phyloP scores from a whole-genome alignment of 2,113 vertebrate genomes.

The Lepisosteus oculatus region DNA sequence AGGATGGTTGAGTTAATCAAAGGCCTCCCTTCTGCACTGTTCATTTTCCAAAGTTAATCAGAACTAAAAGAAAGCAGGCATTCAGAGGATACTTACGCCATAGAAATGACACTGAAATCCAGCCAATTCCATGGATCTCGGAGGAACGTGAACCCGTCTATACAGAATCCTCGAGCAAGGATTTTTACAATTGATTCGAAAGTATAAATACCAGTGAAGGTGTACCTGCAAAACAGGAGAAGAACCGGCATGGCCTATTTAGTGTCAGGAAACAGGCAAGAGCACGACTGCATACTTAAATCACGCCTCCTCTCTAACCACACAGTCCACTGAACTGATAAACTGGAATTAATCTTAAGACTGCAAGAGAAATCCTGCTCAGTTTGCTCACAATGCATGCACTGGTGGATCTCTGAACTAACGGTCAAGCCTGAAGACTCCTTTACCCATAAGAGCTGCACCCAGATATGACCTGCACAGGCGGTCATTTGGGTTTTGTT shows the following conservation, averaged over 20 bases:
- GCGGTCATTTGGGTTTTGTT: no score
- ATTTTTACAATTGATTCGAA: constrained; percentile 98
- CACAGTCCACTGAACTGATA: no score
- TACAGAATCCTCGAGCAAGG: constrained; percentile 92
- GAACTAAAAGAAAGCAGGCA: not conserved
- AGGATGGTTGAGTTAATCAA: no score
- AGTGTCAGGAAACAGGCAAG: not conserved
- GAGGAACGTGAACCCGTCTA: constrained; percentile 94
- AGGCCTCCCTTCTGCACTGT: no score
- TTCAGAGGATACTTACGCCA: constrained; percentile 83
- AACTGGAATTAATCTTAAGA: no score
- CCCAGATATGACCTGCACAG: no score
- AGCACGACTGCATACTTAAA: no score
- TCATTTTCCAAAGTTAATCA: no score
- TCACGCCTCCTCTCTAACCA: no score
- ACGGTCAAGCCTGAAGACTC: not conserved
- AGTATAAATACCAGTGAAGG: constrained; percentile 97
- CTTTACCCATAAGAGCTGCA: no score
- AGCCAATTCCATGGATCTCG: constrained; percentile 98
- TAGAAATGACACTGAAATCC: constrained; percentile 97
- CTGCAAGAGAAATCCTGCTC: no score
- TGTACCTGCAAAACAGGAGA: constrained; percentile 74
- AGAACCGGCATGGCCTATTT: constrained; percentile 5
- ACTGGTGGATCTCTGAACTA: not conserved
- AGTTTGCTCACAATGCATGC: not conserved